Evolutionary conservation across 92 coral and sea anemone genomes (phyloP).

Genomic region (Hydrozoanthus gracilis): DNA sequence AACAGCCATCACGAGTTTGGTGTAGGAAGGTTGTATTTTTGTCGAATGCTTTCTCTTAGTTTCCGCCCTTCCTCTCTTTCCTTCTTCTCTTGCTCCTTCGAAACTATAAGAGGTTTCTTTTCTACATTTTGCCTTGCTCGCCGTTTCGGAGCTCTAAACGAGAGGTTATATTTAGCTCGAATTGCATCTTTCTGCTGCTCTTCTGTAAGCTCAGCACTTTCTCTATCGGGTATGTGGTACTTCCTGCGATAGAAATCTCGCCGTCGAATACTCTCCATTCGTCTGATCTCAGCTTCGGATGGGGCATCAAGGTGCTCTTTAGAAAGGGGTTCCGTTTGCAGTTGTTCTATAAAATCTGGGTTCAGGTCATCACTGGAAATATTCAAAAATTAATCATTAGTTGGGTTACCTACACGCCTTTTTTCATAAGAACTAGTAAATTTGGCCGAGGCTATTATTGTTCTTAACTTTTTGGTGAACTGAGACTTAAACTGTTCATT

Average conservation of each 20-base stretch:
- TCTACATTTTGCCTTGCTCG: conserved; percentile 35
- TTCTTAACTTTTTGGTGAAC: too few species aligned
- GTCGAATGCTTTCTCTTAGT: conserved; percentile 87
- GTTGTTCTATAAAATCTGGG: conserved; percentile 18
- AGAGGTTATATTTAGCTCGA: conserved; percentile 64
- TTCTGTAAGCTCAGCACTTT: conserved; percentile 42
- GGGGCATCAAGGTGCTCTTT: conserved; percentile 49
- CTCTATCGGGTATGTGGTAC: conserved; percentile 71
- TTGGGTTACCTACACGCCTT: too few species aligned
- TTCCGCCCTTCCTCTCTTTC: conserved; percentile 79
- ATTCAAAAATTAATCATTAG: background rate
- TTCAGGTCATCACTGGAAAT: conserved; percentile 27
- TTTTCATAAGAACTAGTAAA: too few species aligned
- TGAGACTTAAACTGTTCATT: too few species aligned
- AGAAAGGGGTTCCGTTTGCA: conserved; percentile 18
- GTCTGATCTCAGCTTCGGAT: conserved; percentile 63
- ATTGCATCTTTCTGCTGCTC: conserved; percentile 54
- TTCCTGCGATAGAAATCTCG: conserved; percentile 75
- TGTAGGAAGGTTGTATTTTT: conserved; percentile 72
- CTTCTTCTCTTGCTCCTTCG: conserved; percentile 71
- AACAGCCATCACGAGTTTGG: conserved; percentile 11
- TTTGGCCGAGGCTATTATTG: too few species aligned
- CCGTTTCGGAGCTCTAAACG: conserved; percentile 50
- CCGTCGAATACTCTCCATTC: conserved; percentile 82
- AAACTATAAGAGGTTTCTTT: conserved; percentile 67